Evolutionary conservation across 1,140 invertebrate species (phyloP).

Genomic region (Philopotamus ludificatus): DNA sequence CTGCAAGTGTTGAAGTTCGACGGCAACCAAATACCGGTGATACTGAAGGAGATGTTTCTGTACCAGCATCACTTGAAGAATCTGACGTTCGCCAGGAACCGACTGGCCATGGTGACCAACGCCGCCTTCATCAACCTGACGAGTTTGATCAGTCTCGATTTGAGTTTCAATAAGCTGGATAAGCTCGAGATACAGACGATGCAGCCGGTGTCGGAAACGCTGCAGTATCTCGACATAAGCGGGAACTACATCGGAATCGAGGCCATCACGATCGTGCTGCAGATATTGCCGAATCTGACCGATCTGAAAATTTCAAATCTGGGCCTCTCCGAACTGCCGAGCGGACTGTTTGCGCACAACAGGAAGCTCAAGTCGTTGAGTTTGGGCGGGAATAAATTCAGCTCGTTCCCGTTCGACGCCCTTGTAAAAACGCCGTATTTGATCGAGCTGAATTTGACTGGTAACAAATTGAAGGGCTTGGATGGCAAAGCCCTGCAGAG

Average conservation of each 20-base stretch:
- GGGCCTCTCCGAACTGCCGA: constrained; percentile 53
- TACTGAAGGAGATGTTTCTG: constrained; percentile 71
- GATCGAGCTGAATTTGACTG: constrained; percentile 61
- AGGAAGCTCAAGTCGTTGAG: constrained; percentile 51
- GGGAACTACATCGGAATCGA: constrained; percentile 60
- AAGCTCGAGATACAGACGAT: constrained; percentile 62
- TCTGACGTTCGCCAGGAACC: constrained; percentile 66
- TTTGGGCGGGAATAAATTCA: constrained; percentile 61
- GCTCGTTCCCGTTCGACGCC: constrained; percentile 56
- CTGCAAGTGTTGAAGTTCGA: constrained; percentile 69
- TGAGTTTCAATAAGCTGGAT: constrained; percentile 72
- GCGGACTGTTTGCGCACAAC: constrained; percentile 54
- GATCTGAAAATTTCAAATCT: constrained; percentile 61
- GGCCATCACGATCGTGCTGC: constrained; percentile 55
- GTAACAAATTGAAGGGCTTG: constrained; percentile 62
- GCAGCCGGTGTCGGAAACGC: constrained; percentile 59
- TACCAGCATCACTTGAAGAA: constrained; percentile 60
- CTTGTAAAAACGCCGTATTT: constrained; percentile 59
- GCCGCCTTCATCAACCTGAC: constrained; percentile 69
- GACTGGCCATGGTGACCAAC: constrained; percentile 68
- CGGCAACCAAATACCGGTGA: constrained; percentile 73
- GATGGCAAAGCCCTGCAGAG: constrained; percentile 57
- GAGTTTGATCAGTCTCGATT: constrained; percentile 64
- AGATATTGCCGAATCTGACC: constrained; percentile 58
- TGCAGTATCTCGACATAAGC: constrained; percentile 65